A percentile compares a stretch with the other conserved stretches of the same genome.
phyloP scores from a whole-genome alignment of 2,888 invertebrate species.

The Dicyrtomina minuta region DNA sequence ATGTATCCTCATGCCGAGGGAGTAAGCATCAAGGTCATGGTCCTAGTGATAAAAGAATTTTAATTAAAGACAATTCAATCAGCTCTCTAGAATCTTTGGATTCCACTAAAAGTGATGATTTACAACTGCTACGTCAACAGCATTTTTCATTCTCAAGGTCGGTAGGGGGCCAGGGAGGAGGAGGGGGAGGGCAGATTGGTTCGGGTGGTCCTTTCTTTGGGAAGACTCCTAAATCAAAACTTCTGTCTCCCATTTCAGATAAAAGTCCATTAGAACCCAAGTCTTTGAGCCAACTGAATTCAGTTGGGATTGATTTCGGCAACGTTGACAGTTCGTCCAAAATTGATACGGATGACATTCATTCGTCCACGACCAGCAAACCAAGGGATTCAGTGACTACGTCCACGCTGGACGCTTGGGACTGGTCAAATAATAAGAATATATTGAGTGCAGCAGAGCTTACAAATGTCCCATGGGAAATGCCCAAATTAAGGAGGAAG shows the following conservation, averaged over 20 bases:
- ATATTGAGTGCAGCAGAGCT: slow-evolving; percentile 62
- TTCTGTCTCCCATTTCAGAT: slow-evolving; percentile 53
- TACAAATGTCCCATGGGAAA: slow-evolving; percentile 82
- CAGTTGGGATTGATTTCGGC: neutral
- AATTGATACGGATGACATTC: neutral
- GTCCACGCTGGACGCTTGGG: slow-evolving; percentile 3
- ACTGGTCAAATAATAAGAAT: too few species aligned
- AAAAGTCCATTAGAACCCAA: slow-evolving; percentile 52
- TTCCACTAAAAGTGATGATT: slow-evolving; percentile 50
- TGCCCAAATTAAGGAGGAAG: slow-evolving; percentile 81
- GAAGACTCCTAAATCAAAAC: slow-evolving; percentile 41
- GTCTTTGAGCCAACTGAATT: neutral
- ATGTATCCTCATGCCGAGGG: neutral
- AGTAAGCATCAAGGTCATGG: neutral
- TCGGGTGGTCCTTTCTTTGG: too few species aligned
- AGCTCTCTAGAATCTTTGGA: slow-evolving; percentile 53
- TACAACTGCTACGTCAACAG: slow-evolving; percentile 28
- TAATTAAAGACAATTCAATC: slow-evolving; percentile 49
- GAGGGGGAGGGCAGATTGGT: neutral
- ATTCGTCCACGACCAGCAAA: too few species aligned
- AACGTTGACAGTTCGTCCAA: neutral
- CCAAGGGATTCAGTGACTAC: too few species aligned
- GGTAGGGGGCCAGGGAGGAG: neutral
- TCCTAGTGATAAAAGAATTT: neutral
- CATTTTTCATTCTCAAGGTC: neutral